Percentiles rank a stretch among this genome's conserved stretches.
These are phyloP conservation scores for Tanypteryx hageni DNA, from an alignment of 2,888 invertebrate genomes.

Conservation along the genomic window DNA sequence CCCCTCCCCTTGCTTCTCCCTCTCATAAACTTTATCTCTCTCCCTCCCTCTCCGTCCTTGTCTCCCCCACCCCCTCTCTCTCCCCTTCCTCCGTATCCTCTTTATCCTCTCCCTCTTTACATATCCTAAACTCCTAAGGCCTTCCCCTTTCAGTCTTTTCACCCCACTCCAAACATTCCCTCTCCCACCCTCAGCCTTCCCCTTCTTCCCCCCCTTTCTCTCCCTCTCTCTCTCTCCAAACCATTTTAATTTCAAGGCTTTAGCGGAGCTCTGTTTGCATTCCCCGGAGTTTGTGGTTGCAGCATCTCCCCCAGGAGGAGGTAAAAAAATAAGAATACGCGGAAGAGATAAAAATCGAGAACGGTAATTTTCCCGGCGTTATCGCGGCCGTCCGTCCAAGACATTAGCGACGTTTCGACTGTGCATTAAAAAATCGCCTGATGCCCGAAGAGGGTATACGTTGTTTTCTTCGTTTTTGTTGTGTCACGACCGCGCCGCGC, in stretches of 20 bases:
- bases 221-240: not conserved
- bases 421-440: not conserved
- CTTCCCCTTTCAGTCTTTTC: too few species aligned
- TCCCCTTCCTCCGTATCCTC: too few species aligned
- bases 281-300: constrained; percentile 25
- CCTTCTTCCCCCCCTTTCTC: not conserved
- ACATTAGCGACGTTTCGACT: constrained; percentile 14
- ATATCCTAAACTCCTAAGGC: too few species aligned
- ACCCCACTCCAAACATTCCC: too few species aligned
- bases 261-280: constrained; percentile 15
- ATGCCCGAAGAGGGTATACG: not conserved
- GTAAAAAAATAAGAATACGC: not conserved
- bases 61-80: too few species aligned
- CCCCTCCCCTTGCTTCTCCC: not conserved
- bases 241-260: constrained; percentile 32
- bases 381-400: not conserved
- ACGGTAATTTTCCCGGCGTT: not conserved
- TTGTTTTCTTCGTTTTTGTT: not conserved
- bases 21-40: not conserved
- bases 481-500: not conserved
- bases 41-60: not conserved
- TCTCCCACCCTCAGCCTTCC: not conserved
- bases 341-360: constrained; percentile 7
- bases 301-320: not conserved
- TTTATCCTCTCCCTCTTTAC: too few species aligned